Percentiles rank a stretch among this genome's conserved stretches.
Conservation (phyloP, 1,140 invertebrate genomes). For the Cydia strobilella region DNA sequence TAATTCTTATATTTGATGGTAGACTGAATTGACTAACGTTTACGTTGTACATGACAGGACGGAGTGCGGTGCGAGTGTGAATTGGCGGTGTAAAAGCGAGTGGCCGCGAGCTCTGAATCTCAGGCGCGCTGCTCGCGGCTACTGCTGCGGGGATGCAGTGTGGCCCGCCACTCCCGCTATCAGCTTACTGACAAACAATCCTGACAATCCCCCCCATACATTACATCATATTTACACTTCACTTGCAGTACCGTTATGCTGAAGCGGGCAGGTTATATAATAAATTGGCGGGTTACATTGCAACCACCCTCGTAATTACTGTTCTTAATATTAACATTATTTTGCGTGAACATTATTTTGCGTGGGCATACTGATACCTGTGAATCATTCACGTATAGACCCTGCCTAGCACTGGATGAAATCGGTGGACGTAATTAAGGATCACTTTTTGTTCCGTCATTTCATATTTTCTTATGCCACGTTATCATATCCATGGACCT, state of each 20-base stretch:
- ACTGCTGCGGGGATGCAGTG: conserved; percentile 24
- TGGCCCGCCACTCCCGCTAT: conserved; percentile 12
- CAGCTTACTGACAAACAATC: neutral
- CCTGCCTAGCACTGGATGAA: conserved; percentile 45
- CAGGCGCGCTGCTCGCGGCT: conserved; percentile 52
- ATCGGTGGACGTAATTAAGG: conserved; percentile 56
- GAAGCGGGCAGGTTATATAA: conserved; percentile 27
- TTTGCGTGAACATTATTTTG: conserved; percentile 39
- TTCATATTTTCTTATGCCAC: neutral
- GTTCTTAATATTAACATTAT: conserved; percentile 39
- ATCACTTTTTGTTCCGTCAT: conserved; percentile 34
- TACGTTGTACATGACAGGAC: conserved; percentile 39
- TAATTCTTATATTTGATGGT: conserved; percentile 38
- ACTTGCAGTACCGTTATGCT: conserved; percentile 9
- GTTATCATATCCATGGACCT: conserved; percentile 21
- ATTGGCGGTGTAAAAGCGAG: conserved; percentile 41
- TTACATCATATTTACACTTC: conserved; percentile 10
- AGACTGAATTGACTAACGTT: conserved; percentile 60
- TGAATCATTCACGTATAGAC: conserved; percentile 39
- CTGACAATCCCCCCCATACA: conserved; percentile 8
- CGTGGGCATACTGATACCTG: conserved; percentile 42
- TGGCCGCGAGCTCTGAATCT: conserved; percentile 67
- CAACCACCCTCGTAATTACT: conserved; percentile 36
- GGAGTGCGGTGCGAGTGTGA: conserved; percentile 57
- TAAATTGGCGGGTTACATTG: conserved; percentile 16